phyloP scores from a whole-genome alignment of 2,113 vertebrate genomes.

The Microcebus jonahi region DNA sequence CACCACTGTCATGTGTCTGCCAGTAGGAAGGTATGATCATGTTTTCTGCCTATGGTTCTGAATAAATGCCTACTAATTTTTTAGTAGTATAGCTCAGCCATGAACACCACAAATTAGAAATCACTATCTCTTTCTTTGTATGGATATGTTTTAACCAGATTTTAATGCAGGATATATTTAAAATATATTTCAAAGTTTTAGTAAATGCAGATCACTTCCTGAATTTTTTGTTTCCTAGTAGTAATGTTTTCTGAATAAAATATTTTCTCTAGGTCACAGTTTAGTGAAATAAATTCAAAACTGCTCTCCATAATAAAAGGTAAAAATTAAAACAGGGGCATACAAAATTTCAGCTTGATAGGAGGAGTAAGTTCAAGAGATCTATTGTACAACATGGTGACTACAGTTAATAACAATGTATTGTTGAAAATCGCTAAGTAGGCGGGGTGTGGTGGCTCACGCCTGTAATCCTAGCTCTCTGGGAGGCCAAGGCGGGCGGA shows the following conservation, averaged over 20 bases:
- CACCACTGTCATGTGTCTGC: slow-evolving; percentile 57
- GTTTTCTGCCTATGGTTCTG: slow-evolving; percentile 64
- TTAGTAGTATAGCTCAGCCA: background rate
- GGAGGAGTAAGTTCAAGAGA: background rate
- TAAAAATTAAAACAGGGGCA: background rate
- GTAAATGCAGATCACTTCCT: background rate
- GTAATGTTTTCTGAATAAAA: background rate
- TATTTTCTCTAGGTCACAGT: background rate
- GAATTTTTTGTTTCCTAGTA: background rate
- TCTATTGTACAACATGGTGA: background rate
- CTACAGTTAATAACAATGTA: background rate
- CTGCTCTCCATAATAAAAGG: background rate
- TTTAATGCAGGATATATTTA: background rate
- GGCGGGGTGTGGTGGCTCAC: too few relatives aligned
- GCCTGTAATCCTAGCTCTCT: too few relatives aligned
- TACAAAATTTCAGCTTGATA: background rate
- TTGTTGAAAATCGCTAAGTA: background rate
- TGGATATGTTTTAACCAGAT: background rate
- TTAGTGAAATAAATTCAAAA: background rate
- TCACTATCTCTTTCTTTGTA: background rate
- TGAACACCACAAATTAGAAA: background rate
- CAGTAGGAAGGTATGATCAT: slow-evolving; percentile 55
- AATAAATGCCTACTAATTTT: slow-evolving; percentile 35
- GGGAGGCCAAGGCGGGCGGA: too few relatives aligned
- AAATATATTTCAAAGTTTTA: background rate